Percentiles rank a stretch among this genome's conserved stretches.
phyloP scores from a whole-genome alignment of 92 coral and sea anemone species.

The Nematostella vectensis region DNA sequence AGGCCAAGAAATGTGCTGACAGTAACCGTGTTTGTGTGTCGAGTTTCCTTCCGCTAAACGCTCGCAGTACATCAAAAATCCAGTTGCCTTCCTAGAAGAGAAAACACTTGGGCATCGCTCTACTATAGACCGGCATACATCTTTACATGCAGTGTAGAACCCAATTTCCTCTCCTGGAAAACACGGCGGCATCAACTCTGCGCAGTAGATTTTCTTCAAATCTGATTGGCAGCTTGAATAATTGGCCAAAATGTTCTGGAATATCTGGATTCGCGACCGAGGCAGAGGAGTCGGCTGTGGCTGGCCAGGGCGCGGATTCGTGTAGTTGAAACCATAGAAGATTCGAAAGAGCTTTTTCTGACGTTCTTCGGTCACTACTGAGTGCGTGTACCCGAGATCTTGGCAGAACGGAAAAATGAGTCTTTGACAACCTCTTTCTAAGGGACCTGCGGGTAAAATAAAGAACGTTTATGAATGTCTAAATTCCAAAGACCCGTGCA shows the following conservation, averaged over 20 bases:
- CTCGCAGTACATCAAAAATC: constrained; percentile 33
- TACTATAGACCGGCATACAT: constrained; percentile 36
- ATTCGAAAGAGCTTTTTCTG: constrained; percentile 3
- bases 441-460: constrained; percentile 31
- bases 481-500: too few relatives aligned
- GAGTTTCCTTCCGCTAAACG: constrained; percentile 20
- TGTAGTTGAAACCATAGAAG: constrained; percentile 24
- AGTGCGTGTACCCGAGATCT: constrained; percentile 13
- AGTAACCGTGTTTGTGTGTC: constrained; percentile 26
- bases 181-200: constrained; percentile 61
- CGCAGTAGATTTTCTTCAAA: constrained; percentile 44
- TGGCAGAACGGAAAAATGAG: constrained; percentile 45
- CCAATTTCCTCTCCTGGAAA: constrained; percentile 34
- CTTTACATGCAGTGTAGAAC: constrained; percentile 45
- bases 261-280: neutral
- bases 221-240: constrained; percentile 25
- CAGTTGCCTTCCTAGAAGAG: constrained; percentile 5
- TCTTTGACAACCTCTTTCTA: constrained; percentile 37
- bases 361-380: constrained; percentile 13
- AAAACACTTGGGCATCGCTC: constrained; percentile 30
- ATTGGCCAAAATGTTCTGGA: constrained; percentile 8
- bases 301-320: neutral
- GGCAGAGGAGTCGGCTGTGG: too few relatives aligned
- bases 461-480: too few relatives aligned
- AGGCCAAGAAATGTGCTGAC: constrained; percentile 51